Conservation (phyloP, 2,888 invertebrate genomes). For the Rhagium mordax region DNA sequence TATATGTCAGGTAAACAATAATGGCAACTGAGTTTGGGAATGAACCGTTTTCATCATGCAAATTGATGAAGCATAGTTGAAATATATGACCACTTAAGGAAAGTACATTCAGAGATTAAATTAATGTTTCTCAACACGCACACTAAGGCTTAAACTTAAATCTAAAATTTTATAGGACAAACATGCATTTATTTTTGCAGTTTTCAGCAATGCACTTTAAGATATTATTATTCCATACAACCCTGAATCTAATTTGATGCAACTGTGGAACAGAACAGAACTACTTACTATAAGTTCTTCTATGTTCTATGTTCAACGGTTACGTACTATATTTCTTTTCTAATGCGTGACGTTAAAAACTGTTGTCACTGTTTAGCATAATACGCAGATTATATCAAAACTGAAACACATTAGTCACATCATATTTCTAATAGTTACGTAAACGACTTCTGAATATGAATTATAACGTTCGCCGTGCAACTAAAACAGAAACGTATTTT, state of each 20-base stretch:
- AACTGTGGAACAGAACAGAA: too few species aligned
- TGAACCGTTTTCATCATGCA: constrained; percentile 39
- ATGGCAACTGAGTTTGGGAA: constrained; percentile 19
- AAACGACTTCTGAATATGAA: too few species aligned
- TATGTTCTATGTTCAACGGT: too few species aligned
- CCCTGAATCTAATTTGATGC: neutral
- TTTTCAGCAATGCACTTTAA: constrained; percentile 23
- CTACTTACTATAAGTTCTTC: too few species aligned
- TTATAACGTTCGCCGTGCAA: too few species aligned
- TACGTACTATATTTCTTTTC: too few species aligned
- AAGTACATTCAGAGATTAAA: constrained; percentile 36
- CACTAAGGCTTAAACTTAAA: neutral
- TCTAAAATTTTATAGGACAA: constrained; percentile 16
- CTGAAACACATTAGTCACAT: too few species aligned
- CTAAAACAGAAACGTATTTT: too few species aligned
- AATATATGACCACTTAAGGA: constrained; percentile 44
- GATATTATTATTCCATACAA: constrained; percentile 17
- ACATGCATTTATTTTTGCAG: constrained; percentile 14
- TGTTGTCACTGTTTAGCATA: too few species aligned
- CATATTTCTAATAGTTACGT: too few species aligned
- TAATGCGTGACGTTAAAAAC: too few species aligned
- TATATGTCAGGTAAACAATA: constrained; percentile 22
- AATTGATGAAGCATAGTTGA: constrained; percentile 40
- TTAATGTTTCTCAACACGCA: constrained; percentile 26
- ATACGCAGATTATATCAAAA: too few species aligned